Evolutionary conservation across 2,113 vertebrate species (phyloP), one percentile per base, ranked within the genome.

Genomic region (Bufo gargarizans): DNA sequence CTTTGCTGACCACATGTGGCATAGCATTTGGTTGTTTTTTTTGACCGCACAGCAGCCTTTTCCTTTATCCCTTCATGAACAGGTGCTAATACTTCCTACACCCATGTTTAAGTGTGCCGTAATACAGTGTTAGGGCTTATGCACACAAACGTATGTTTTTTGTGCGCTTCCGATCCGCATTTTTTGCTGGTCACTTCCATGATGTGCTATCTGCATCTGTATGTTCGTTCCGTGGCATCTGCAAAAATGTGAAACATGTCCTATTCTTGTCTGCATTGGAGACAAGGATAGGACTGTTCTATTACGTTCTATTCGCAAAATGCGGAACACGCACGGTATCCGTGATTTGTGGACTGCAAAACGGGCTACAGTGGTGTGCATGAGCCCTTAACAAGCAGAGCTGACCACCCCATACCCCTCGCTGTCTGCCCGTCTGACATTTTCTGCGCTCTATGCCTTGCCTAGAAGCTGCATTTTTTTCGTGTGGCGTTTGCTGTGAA

Each of bases 11-110:
- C 20, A 19, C 16, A 19, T 2, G 33, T 50, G 72, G 14, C 12
- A 10, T 47, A 50, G 47, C 45, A 76, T 72, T 33, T 72, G 63
- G 20, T 13, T 19, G n/a, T 81, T 63, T 61, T 63, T 49, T 33
- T 49, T 82, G 59, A 20, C 58, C 19, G 59, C 80, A 65, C 58
- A 6, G 61, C 81, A 83, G 20, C 61, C 11, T 50, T 82, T 84
- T 84, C 47, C 20, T 17, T 84, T 71, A 84, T 55, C 47, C 82
- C 55, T 84, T 71, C 82, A 84, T 71, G 82, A 69, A 47, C 82
- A 50, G 71, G 82, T 84, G 63, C 63, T 84, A 17, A 13, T 22
- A 3, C 81, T 53, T 83, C 81, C 81, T 53, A 19, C 19, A 20
- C 13, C 59, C 58, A 33, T 63, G 80, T 82, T 43, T 82, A 82